Base-by-base conservation (phyloP, 2,797 vertebrate species). In the Scomberomorus guttatus region DNA sequence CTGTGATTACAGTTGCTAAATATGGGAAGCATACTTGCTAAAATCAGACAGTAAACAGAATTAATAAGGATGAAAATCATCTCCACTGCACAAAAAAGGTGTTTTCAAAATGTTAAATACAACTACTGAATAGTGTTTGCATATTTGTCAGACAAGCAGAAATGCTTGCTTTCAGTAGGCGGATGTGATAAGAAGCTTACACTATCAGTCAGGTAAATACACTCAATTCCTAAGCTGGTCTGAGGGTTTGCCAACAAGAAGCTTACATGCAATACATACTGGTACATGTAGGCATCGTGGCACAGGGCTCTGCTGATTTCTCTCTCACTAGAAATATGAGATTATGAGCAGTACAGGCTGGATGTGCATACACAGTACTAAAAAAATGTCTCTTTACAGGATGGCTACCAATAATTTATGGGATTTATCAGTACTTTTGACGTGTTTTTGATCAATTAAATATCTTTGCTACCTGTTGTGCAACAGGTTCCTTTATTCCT, bases 131-230 rank as follows among this genome's bases (percentile, higher is more conserved):
- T 1, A 5, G 10, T 56, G 29, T 55, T 60, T 48, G 32, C 44
- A 18, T 76, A 66, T 68, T 68, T 68, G 57, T 51, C 44, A 63
- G 8, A 50, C 32, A 50, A 48, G 24, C 39, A 42, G 39, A 42
- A 42, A 42, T 14, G 39, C 39, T 13, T 42, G 39, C 39, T 14
- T 14, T 14, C 32, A 64, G 18, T 25, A 32, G 5, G 70, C 0
- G 0, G 60, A 44, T 11, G 48, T 18, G 55, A 57, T 60, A 55
- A 76, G 32, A 60, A 59, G 65, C 64, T 70, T 25, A 17, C 12
- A 25, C 25, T 50, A 44, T 59, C 59, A 29, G 27, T 32, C n/a
- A 44, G 42, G 50, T 57, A 57, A 72, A 59, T 37, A 46, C 14
- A 27, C n/a, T 27, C 37, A 25, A 52, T 78, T 22, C 22, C 4